phyloP scores from a whole-genome alignment of 1,140 invertebrate genomes.

The Macrocentrus cingulum region DNA sequence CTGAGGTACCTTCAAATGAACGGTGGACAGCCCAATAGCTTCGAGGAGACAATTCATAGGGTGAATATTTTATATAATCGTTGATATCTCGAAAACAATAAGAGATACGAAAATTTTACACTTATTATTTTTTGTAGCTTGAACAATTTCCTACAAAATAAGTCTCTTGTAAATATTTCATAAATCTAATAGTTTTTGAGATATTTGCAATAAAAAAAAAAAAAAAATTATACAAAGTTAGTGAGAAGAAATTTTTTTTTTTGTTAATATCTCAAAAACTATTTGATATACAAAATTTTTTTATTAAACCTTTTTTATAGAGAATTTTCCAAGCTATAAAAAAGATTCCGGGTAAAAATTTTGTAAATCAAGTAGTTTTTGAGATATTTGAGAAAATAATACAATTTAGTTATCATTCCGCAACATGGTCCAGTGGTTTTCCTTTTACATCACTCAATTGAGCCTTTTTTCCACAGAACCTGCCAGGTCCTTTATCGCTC shows the following conservation, averaged over 20 bases:
- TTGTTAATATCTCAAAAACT: too few species aligned
- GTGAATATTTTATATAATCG: conserved; percentile 58
- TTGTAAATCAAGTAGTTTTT: background rate
- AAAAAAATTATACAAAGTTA: too few species aligned
- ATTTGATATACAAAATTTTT: too few species aligned
- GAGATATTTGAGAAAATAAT: background rate
- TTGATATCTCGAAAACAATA: too few species aligned
- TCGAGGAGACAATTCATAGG: conserved; percentile 84
- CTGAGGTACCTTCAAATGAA: conserved; percentile 78
- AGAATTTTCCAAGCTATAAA: too few species aligned
- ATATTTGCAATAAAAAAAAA: background rate
- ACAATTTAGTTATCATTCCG: background rate
- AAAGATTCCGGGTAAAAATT: too few species aligned
- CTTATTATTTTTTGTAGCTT: too few species aligned
- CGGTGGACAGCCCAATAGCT: conserved; percentile 74
- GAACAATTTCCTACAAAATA: too few species aligned
- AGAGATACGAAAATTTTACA: background rate
- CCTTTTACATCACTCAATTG: background rate
- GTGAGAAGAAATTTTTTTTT: too few species aligned
- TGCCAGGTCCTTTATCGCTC: conserved; percentile 27
- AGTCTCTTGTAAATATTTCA: too few species aligned
- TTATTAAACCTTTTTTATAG: too few species aligned
- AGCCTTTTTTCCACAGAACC: background rate
- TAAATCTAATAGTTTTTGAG: background rate
- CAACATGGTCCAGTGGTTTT: conserved; percentile 13